These are phyloP conservation scores for Melozone crissalis DNA, from an alignment of 2,113 vertebrate genomes.

Conservation along the genomic window DNA sequence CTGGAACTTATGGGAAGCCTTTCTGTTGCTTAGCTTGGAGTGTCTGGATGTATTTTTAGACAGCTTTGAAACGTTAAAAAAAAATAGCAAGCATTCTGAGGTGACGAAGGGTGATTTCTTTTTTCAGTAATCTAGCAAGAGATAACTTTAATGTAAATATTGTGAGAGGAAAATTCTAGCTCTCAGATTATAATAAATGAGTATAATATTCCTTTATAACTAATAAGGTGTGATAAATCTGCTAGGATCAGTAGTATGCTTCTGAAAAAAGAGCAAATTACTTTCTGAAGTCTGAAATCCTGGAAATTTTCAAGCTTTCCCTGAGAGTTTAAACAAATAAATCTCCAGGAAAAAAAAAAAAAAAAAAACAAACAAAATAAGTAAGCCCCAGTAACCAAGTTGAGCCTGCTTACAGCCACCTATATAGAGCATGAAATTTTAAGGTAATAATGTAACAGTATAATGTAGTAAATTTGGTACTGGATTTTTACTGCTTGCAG, in stretches of 20 bases:
- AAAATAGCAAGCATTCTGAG: neutral
- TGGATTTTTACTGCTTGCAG: neutral
- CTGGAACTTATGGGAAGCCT: conserved; percentile 5
- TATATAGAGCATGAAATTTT: neutral
- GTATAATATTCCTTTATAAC: neutral
- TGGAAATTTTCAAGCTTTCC: neutral
- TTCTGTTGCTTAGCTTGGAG: neutral
- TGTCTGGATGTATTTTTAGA: neutral
- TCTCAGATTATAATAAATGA: neutral
- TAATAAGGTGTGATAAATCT: neutral
- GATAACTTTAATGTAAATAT: neutral
- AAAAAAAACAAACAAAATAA: neutral
- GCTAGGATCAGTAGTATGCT: neutral
- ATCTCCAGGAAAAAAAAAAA: too few relatives aligned
- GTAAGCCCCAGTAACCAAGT: neutral
- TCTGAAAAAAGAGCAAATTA: neutral
- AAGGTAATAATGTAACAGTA: neutral
- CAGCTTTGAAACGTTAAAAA: neutral
- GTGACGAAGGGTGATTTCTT: neutral
- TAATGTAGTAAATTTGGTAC: neutral
- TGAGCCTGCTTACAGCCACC: neutral
- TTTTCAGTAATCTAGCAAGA: neutral
- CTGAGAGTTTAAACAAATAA: neutral
- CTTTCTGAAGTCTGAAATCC: neutral
- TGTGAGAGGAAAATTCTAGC: neutral